A percentile compares a stretch with the other conserved stretches of the same genome.
Conservation (phyloP, 1,140 invertebrate species). For the Ylistrum balloti region DNA sequence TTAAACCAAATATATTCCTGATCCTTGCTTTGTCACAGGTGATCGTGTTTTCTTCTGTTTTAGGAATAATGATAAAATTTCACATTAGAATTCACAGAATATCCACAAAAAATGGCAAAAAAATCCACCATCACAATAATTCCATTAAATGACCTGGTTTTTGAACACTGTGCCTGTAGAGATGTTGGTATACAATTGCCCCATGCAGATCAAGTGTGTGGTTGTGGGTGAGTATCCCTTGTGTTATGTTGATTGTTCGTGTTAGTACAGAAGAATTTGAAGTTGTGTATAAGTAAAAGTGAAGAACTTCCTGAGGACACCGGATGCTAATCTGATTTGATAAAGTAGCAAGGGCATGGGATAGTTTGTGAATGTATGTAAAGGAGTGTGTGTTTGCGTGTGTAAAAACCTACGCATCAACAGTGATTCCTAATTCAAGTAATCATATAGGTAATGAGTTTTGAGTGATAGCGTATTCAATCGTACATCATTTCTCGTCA, state of each 20-base stretch:
- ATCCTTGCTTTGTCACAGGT: background rate
- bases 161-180: too few species aligned
- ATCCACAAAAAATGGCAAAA: too few species aligned
- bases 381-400: background rate
- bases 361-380: slow-evolving; percentile 1
- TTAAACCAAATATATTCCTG: background rate
- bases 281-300: slow-evolving; percentile 27
- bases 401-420: background rate
- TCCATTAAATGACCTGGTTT: background rate
- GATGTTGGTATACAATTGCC: too few species aligned
- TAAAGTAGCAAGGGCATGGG: background rate
- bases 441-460: too few species aligned
- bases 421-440: too few species aligned
- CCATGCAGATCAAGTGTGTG: too few species aligned
- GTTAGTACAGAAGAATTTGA: slow-evolving; percentile 19
- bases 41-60: background rate
- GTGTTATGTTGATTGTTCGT: slow-evolving; percentile 10
- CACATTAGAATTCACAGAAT: too few species aligned
- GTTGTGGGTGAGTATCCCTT: background rate
- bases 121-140: too few species aligned
- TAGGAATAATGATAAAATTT: too few species aligned
- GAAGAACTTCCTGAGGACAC: background rate
- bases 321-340: slow-evolving; percentile 38
- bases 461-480: too few species aligned
- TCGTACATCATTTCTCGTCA: too few species aligned